Evolutionary conservation across 2,888 invertebrate genomes (phyloP), one percentile per base, ranked within the genome.

Genomic region (Ornithoptera alexandrae): DNA sequence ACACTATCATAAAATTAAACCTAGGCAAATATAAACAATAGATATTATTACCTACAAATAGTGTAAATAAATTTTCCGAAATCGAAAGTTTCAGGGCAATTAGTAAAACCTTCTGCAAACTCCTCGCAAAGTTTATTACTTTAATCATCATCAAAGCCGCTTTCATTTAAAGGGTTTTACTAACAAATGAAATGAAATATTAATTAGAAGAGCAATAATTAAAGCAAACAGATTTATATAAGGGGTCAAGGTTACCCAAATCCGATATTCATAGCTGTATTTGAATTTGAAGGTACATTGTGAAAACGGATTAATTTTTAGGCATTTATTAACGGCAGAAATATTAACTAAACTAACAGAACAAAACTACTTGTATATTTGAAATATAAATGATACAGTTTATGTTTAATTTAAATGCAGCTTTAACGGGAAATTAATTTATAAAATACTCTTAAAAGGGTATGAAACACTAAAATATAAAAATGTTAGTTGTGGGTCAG

Each of bases 141-240:
- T 53, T 53, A 53, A n/a, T 53, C 53, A 53, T n/a, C 53, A 53
- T n/a, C n/a, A 53, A 53, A 53, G 53, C 53, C 15, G 46, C 46
- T 46, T 46, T 62, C 15, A 46, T 15, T 46, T 22, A 22, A 22
- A 46, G 42, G 10, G 62, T 57, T 36, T 36, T 12, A 56, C 30
- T 57, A 20, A 20, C 39, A 39, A 57, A 56, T 65, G n/a, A 39
- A 42, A 57, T 65, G 20, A 39, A 42, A 57, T 65, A 15, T 63
- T 18, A 63, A 63, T 63, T 24, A 30, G 7, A 53, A 50, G 24
- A 15, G n/a, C 39, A 24, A 20, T 18, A 30, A 36, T n/a, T 30
- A 36, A 30, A 64, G 39, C 64, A 64, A 64, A 64, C 64, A 50
- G n/a, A 58, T 65, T 65, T 36, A 58, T 42, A 1, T 65, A 65